Base-by-base conservation (phyloP, 2,888 invertebrate species). In the Scaptomyza cyrtandrae region DNA sequence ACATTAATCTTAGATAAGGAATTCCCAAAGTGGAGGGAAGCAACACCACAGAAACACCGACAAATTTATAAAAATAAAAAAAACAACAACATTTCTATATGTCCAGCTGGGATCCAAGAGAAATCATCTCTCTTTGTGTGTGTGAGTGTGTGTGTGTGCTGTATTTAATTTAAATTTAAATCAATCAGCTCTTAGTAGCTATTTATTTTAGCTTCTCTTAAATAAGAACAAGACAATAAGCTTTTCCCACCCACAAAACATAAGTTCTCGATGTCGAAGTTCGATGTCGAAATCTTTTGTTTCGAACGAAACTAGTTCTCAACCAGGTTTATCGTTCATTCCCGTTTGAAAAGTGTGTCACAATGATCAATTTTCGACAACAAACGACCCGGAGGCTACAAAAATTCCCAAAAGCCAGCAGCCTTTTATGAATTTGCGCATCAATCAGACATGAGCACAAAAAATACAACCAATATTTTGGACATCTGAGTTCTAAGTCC, bases 281-380 rank as follows among this genome's bases (percentile, higher is more conserved):
- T 24, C 60, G 65, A 64, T 66, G 81, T 46, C 53, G 46, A 55
- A 71, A 56, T 78, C 78, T 75, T 78, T 78, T 69, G 81, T 77
- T 62, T 61, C n/a, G 33, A 35, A 41, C 45, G 29, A 6, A 35
- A 14, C 29, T 24, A 6, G 50, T n/a, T 4, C 5, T 10, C 7
- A 41, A 41, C 35, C 44, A 55, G 29, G 66, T 59, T 49, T 70
- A 70, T 24, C 24, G 24, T 68, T 65, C 61, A 59, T 65, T 72
- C 58, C 57, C 55, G 27, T 43, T 48, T 35, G 43, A 70, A 83
- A 86, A 70, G 74, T 83, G 66, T 86, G 88, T 75, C 80, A 85
- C 75, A 41, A 10, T 61, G 61, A 67, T 62, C 54, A 69, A 41
- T 50, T 58, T 56, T 48, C 31, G 24, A 52, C 41, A 35, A 41